These are phyloP conservation scores for Drosophila kambysellisi DNA, from an alignment of 2,888 invertebrate species.

Conservation along the genomic window DNA sequence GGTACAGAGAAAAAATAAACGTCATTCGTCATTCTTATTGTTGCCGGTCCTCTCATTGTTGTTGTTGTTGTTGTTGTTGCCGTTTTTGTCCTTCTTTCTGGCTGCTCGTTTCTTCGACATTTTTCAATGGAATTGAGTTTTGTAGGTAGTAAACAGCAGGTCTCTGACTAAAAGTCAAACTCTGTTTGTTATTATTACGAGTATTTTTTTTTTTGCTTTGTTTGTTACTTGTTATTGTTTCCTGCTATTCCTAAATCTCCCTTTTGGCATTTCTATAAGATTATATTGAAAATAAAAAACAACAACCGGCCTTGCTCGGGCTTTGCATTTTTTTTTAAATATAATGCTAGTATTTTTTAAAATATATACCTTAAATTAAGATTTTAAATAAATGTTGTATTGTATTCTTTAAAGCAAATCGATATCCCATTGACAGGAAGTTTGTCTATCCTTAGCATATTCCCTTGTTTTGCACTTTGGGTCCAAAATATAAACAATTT, in stretches of 20 bases:
- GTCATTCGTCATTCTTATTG: slow-evolving; percentile 79
- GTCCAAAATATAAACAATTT: neutral
- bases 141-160: slow-evolving; percentile 40
- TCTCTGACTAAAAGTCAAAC: slow-evolving; percentile 63
- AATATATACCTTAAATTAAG: neutral
- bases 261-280: slow-evolving; percentile 16
- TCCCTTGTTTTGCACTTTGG: neutral
- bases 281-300: slow-evolving; percentile 25
- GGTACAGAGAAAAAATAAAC: slow-evolving; percentile 11
- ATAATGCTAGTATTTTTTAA: neutral
- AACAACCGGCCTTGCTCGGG: neutral
- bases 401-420: neutral
- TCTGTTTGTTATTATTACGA: slow-evolving; percentile 67
- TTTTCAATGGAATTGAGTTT: slow-evolving; percentile 59
- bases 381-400: neutral
- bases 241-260: slow-evolving; percentile 20
- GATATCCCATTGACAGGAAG: neutral
- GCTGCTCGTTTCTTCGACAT: slow-evolving; percentile 22
- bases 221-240: slow-evolving; percentile 56
- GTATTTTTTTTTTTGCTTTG: slow-evolving; percentile 40
- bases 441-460: neutral
- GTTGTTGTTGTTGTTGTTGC: slow-evolving; percentile 3
- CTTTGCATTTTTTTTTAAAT: neutral
- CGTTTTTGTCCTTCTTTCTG: slow-evolving; percentile 37
- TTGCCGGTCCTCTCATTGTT: slow-evolving; percentile 13